Conservation (phyloP, 1,140 invertebrate genomes). For the Camponotus vicinus region DNA sequence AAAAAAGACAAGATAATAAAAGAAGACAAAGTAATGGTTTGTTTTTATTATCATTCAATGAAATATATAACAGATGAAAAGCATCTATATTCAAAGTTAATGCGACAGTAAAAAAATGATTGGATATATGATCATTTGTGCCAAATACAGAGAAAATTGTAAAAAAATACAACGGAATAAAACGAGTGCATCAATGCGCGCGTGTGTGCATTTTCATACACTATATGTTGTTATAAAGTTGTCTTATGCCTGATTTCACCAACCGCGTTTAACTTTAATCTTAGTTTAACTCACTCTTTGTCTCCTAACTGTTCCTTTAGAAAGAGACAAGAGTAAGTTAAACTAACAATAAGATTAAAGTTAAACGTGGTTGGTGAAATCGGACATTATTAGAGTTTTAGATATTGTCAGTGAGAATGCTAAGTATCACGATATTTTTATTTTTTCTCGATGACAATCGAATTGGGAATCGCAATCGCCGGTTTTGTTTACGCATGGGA, state of each 20-base stretch:
- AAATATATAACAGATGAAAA: constrained; percentile 39
- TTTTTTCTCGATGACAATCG: background rate
- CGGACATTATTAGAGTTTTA: too few species aligned
- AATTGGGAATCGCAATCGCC: background rate
- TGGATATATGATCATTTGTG: constrained; percentile 12
- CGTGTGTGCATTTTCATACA: background rate
- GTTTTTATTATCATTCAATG: constrained; percentile 28
- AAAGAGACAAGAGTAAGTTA: too few species aligned
- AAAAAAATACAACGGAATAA: background rate
- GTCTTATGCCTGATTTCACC: too few species aligned
- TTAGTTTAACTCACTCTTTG: too few species aligned
- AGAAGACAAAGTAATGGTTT: constrained; percentile 40
- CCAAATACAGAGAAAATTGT: background rate
- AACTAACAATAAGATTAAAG: too few species aligned
- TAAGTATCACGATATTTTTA: background rate
- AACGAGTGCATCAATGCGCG: background rate
- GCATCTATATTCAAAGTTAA: constrained; percentile 23
- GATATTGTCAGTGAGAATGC: background rate
- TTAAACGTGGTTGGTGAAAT: too few species aligned
- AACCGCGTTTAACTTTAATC: too few species aligned
- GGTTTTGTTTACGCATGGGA: constrained; percentile 17
- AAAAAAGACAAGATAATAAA: constrained; percentile 45
- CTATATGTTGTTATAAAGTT: background rate
- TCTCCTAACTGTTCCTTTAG: too few species aligned
- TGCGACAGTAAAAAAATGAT: constrained; percentile 32